Conservation (phyloP, 2,113 vertebrate genomes). For the human (Homo sapiens) region GRCh38 chr5:175655501-175656000, state of each 20-base stretch:
- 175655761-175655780: background rate
- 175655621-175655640: background rate
- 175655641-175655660: background rate
- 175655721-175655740: background rate
- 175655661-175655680: fast-evolving
- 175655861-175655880: background rate
- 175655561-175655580: fast-evolving
- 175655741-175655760: background rate
- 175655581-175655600: background rate
- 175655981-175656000: no score
- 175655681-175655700: background rate
- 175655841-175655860: background rate
- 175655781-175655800: background rate
- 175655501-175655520: no score
- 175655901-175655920: background rate
- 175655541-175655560: background rate
- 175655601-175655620: background rate
- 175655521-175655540: background rate
- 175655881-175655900: background rate
- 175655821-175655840: background rate
- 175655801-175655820: background rate
- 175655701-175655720: background rate
- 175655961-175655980: background rate
- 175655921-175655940: background rate
- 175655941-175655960: background rate